phyloP scores from a whole-genome alignment of 2,113 vertebrate genomes.

The Malurus cyaneus region DNA sequence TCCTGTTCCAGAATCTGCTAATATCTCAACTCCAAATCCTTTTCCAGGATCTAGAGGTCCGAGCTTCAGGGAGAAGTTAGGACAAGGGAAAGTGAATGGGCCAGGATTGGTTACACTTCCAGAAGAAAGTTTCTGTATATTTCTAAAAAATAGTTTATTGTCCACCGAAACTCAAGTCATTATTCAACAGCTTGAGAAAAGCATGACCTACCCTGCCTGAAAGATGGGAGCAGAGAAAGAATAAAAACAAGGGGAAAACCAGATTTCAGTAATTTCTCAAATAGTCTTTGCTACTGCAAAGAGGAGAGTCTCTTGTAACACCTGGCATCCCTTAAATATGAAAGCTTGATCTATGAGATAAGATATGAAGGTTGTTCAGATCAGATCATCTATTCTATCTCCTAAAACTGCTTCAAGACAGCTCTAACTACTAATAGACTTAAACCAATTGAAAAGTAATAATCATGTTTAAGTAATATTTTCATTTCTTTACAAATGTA shows the following conservation, averaged over 20 bases:
- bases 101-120: not conserved
- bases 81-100: fast-evolving
- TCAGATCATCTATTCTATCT: not conserved
- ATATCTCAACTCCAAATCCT: not conserved
- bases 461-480: not conserved
- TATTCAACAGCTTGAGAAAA: no score
- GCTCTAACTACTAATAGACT: not conserved
- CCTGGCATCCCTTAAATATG: not conserved
- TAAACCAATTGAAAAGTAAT: not conserved
- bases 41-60: not conserved
- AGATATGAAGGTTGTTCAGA: not conserved
- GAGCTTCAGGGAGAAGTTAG: not conserved
- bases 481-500: not conserved
- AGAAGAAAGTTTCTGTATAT: no score
- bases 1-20: not conserved
- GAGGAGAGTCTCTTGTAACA: not conserved
- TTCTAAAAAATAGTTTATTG: no score
- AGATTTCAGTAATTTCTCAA: not conserved
- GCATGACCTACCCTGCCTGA: not conserved
- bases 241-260: not conserved
- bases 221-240: not conserved
- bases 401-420: not conserved
- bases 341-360: not conserved
- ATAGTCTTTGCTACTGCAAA: not conserved
- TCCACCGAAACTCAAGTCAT: no score